phyloP scores from a whole-genome alignment of 2,888 invertebrate genomes.

The Oxystoma pomonae region DNA sequence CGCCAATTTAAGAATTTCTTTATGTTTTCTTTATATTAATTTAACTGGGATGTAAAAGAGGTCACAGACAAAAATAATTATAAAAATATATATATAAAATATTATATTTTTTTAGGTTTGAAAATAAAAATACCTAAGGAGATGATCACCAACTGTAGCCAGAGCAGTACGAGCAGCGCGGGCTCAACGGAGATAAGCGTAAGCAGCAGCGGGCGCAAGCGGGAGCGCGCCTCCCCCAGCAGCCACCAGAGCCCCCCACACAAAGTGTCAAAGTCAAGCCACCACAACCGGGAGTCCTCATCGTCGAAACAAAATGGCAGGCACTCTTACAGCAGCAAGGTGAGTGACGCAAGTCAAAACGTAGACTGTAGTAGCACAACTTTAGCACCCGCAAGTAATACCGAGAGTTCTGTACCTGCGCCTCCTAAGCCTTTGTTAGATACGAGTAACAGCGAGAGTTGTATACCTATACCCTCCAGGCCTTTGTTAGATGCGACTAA shows the following conservation, averaged over 20 bases:
- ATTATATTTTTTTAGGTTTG: slow-evolving; percentile 50
- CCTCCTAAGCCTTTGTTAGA: background rate
- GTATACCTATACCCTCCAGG: background rate
- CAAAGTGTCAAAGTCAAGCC: slow-evolving; percentile 38
- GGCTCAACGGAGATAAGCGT: slow-evolving; percentile 8
- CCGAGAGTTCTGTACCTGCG: background rate
- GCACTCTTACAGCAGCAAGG: slow-evolving; percentile 43
- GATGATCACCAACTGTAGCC: slow-evolving; percentile 49
- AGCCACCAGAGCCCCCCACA: slow-evolving; percentile 34
- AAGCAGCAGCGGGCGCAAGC: slow-evolving; percentile 22
- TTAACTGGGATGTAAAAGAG: too few relatives aligned
- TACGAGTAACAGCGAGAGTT: too few relatives aligned
- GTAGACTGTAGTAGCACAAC: slow-evolving; percentile 18
- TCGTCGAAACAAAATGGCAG: slow-evolving; percentile 42
- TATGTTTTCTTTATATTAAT: too few relatives aligned
- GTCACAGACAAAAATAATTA: too few relatives aligned
- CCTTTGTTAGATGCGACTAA: background rate
- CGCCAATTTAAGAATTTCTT: too few relatives aligned
- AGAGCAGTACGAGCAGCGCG: slow-evolving; percentile 8
- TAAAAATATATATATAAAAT: too few relatives aligned
- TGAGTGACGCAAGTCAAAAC: slow-evolving; percentile 37
- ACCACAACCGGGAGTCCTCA: slow-evolving; percentile 30
- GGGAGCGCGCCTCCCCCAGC: slow-evolving; percentile 19
- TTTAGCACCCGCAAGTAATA: background rate
- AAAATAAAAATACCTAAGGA: slow-evolving; percentile 82